Percentiles rank a stretch among this genome's conserved stretches.
Conservation (phyloP, 2,888 invertebrate species). For the Hofmannophila pseudospretella region DNA sequence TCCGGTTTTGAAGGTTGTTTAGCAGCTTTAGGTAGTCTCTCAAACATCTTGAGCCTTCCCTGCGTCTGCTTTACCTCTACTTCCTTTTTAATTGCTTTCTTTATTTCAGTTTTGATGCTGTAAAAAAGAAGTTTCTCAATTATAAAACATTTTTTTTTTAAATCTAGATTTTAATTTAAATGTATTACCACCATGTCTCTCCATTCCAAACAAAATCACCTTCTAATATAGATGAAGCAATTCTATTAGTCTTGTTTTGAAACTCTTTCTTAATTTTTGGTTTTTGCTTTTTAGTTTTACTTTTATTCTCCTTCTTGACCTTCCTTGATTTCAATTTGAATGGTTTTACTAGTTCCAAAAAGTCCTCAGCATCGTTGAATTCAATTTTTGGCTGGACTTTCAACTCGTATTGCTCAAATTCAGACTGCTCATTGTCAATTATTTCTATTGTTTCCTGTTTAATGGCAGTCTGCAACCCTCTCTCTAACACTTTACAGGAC, state of each 20-base stretch:
- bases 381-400: slow-evolving; percentile 33
- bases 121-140: too few species aligned
- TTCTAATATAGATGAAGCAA: slow-evolving; percentile 61
- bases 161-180: too few species aligned
- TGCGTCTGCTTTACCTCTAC: neutral
- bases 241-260: slow-evolving; percentile 35
- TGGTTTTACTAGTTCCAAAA: slow-evolving; percentile 26
- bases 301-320: slow-evolving; percentile 15
- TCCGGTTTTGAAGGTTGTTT: neutral
- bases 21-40: neutral
- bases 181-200: slow-evolving; percentile 62
- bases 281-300: slow-evolving; percentile 15
- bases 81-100: neutral
- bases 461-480: slow-evolving; percentile 29
- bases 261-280: slow-evolving; percentile 14
- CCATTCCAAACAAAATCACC: slow-evolving; percentile 61
- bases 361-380: slow-evolving; percentile 20
- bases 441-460: slow-evolving; percentile 37
- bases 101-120: too few species aligned
- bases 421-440: slow-evolving; percentile 17
- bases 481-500: slow-evolving; percentile 41
- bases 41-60: neutral
- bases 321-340: slow-evolving; percentile 20
- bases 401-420: slow-evolving; percentile 23
- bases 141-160: too few species aligned